Evolutionary conservation across 2,888 invertebrate species (phyloP), one percentile per base, ranked within the genome.

Genomic region (Atethmia centrago): DNA sequence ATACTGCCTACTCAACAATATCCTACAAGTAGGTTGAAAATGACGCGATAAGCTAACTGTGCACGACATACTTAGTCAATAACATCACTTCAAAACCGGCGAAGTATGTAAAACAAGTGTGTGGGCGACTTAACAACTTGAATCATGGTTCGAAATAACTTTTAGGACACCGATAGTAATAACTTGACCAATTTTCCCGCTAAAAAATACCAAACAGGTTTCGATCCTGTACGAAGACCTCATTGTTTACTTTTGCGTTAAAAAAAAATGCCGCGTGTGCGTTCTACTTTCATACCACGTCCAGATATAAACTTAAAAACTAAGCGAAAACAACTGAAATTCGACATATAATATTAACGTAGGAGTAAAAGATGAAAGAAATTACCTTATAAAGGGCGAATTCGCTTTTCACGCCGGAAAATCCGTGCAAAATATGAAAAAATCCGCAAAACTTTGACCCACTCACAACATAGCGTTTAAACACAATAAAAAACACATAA

Each of bases 181-280:
- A 10, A 71, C 51, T 69, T 36, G 12, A 31, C 12, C 2, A 36
- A 77, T 65, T 78, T 84, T 80, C 77, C 76, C 75, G 79, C 74
- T 66, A 77, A 77, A 82, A 79, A 77, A 55, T 45, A 61, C 19
- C 58, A 71, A 82, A 78, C 72, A 72, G 73, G 78, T 79, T 84
- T 71, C 64, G 75, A 77, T 79, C 64, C 59, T 56, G 63, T 65
- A 77, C 42, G 66, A 28, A 69, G 69, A 84, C 77, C 79, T 80
- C 81, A 85, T 84, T 90, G 90, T 91, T 91, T 91, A 91, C 90
- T 68, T 89, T 87, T 84, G 74, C 71, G 76, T 77, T 70, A 82
- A 70, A 85, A 88, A 87, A 88, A 88, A 82, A 86, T 89, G 90
- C 90, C 90, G 90, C 90, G 90, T 91, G 89, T 87, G 84, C 87